Evolutionary conservation across 1,140 invertebrate species (phyloP).

Genomic region (Drosophila nigrodunni): DNA sequence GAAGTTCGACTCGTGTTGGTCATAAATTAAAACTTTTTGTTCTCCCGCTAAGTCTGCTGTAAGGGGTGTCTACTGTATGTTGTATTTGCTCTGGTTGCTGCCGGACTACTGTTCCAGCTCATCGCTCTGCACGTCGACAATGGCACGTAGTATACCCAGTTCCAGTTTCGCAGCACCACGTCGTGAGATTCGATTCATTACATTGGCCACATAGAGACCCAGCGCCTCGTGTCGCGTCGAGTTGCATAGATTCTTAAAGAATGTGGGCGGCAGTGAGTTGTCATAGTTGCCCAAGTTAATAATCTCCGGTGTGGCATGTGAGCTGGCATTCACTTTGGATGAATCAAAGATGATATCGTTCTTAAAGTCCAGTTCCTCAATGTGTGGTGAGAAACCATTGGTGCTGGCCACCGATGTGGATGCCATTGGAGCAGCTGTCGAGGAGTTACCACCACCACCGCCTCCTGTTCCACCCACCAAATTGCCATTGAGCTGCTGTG

Average conservation of each 20-base stretch:
- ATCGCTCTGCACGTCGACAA: slow-evolving; percentile 79
- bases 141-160: slow-evolving; percentile 73
- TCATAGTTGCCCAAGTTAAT: slow-evolving; percentile 81
- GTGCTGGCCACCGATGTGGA: slow-evolving; percentile 76
- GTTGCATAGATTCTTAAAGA: slow-evolving; percentile 83
- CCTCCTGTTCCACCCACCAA: slow-evolving; percentile 30
- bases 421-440: slow-evolving; percentile 72
- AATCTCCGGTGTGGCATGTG: slow-evolving; percentile 63
- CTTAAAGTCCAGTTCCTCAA: slow-evolving; percentile 77
- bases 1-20: not conserved
- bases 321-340: slow-evolving; percentile 49
- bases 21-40: slow-evolving; percentile 16
- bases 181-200: slow-evolving; percentile 76
- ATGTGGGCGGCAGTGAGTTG: slow-evolving; percentile 78
- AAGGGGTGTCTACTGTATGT: not conserved
- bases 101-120: slow-evolving; percentile 67
- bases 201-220: slow-evolving; percentile 79
- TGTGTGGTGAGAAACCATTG: slow-evolving; percentile 77
- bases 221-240: slow-evolving; percentile 79
- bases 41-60: slow-evolving; percentile 7
- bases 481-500: slow-evolving; percentile 68
- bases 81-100: not conserved
- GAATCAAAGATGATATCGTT: slow-evolving; percentile 81
- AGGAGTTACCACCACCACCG: slow-evolving; percentile 54
- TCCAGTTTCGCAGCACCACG: slow-evolving; percentile 77